Evolutionary conservation across 2,888 invertebrate genomes (phyloP).

Genomic region (Pilophorus perplexus): DNA sequence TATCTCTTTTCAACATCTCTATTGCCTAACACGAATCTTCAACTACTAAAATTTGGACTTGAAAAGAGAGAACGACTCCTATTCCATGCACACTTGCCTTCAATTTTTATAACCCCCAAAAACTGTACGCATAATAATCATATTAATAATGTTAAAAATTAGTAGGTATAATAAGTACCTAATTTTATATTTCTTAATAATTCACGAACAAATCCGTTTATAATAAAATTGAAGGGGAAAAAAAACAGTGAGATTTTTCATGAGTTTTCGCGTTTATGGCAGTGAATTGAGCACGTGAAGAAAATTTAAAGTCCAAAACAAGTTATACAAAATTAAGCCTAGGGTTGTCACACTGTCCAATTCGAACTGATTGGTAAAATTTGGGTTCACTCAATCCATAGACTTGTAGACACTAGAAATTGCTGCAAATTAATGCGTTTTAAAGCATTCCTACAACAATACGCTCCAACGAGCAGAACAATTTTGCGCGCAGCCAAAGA

Average conservation of each 20-base stretch:
- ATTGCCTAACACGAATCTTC: background rate
- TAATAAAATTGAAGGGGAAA: background rate
- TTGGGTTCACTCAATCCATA: no score
- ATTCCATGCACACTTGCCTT: constrained; percentile 5
- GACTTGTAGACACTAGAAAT: no score
- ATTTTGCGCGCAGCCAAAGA: no score
- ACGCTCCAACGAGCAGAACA: no score
- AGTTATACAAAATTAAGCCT: no score
- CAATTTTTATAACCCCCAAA: background rate
- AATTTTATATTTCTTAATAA: no score
- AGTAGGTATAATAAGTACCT: constrained; percentile 23
- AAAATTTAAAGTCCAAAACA: background rate
- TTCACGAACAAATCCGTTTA: no score
- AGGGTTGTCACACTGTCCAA: no score
- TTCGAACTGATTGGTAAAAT: no score
- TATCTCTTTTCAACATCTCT: no score
- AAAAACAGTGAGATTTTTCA: background rate
- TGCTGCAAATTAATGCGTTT: no score
- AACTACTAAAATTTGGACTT: background rate
- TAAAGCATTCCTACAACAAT: no score
- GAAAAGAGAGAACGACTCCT: background rate
- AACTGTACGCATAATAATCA: background rate
- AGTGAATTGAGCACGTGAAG: constrained; percentile 5
- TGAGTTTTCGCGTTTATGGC: background rate
- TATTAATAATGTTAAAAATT: constrained; percentile 17